phyloP scores from a whole-genome alignment of 2,797 vertebrate species.

The Ispidina picta region DNA sequence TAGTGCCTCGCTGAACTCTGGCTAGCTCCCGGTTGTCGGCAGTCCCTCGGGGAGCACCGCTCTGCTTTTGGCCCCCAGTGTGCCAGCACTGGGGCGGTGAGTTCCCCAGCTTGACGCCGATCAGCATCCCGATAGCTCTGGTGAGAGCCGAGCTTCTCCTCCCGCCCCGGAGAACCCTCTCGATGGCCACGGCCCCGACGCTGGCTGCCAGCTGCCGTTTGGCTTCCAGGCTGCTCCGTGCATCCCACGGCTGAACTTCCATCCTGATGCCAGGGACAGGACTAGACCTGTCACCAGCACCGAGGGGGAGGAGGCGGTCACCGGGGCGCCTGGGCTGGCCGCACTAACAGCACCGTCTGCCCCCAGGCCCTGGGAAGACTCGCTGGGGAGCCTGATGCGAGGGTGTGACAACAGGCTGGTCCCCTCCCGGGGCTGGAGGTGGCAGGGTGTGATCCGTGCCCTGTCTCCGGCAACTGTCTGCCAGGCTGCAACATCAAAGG shows the following conservation, averaged over 20 bases:
- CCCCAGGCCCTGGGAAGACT: not conserved
- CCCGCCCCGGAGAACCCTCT: not conserved
- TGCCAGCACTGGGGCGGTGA: not conserved
- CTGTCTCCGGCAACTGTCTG: constrained; percentile 22
- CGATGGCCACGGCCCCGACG: not conserved
- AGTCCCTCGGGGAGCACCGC: not conserved
- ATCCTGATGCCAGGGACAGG: not conserved
- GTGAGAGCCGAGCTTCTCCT: not conserved
- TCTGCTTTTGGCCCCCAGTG: not conserved
- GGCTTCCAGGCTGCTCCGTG: not conserved
- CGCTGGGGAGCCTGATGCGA: not conserved
- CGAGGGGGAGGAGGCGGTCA: not conserved
- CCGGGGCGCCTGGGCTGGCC: not conserved
- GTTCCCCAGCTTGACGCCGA: not conserved
- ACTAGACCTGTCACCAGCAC: not conserved
- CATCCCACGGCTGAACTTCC: not conserved
- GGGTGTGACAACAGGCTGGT: constrained; percentile 27
- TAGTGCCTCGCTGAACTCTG: constrained; percentile 39
- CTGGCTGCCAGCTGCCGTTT: not conserved
- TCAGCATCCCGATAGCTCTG: not conserved
- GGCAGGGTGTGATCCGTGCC: not conserved
- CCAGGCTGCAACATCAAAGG: constrained; percentile 37
- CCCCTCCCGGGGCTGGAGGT: not conserved
- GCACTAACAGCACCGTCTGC: not conserved
- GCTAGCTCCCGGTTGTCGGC: not conserved